Evolutionary conservation across 2,888 invertebrate species (phyloP), one percentile per base, ranked within the genome.

Genomic region (Rhodophaea formosa): DNA sequence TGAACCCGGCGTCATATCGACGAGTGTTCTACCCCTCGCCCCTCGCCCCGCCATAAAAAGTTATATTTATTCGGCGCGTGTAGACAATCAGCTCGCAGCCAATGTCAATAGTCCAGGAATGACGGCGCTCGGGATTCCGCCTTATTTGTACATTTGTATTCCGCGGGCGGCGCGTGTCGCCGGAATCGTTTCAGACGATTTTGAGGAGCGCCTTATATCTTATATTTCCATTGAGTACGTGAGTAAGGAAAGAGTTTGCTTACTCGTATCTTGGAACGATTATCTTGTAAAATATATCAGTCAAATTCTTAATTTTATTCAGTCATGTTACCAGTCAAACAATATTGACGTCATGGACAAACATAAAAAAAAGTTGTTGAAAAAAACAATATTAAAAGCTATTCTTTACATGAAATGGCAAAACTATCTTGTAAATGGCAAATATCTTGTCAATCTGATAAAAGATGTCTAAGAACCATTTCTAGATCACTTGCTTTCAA

Each of bases 1-100:
- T 39, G 15, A 62, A 64, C 56, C 14, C 32, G 46, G 29, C 16
- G 49, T 32, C 49, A 39, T 15, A 51, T 51, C 51, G 51, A 30
- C n/a, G n/a, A 14, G 14, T 16, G 15, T 10, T 35, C 51, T 7
- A 10, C 15, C 16, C 30, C 14, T 7, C 29, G 12, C 51, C 17
- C 51, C 35, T 35, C 46, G 1, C 39, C 10, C 46, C 46, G 16
- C 3, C 51, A 51, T 51, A 51, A 51, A 51, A 51, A 51, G 51
- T 51, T 39, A 51, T 51, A 51, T 51, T 51, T 51, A 51, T 51
- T 51, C 51, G 51, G 16, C 35, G 51, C 51, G 51, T 51, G 51
- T 51, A 51, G 51, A 51, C 51, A 51, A 51, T 51, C 51, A 51
- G 51, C 51, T 16, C 35, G 17, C 17, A 35, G 16, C 35, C 51